Percentiles rank a stretch among this genome's conserved stretches.
Evolutionary conservation across 2,888 invertebrate genomes (phyloP).

Genomic region (Dastarcus helophoroides): DNA sequence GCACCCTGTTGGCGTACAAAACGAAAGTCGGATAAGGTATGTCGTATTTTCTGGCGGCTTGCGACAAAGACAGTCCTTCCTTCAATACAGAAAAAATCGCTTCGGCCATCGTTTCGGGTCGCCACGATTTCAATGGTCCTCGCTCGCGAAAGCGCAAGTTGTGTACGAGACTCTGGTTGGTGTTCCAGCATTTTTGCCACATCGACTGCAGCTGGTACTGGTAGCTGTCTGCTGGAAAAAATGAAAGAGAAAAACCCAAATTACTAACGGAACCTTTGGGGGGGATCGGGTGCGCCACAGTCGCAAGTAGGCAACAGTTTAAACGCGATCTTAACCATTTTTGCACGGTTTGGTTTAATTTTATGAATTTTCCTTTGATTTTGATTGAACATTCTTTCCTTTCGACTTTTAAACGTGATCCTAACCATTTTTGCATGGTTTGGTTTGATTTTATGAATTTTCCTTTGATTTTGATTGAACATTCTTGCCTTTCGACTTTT

Average conservation of each 20-base stretch:
- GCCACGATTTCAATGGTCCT: constrained; percentile 86
- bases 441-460: too few species aligned
- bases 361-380: too few species aligned
- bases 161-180: constrained; percentile 82
- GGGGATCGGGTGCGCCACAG: too few species aligned
- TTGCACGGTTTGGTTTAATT: too few species aligned
- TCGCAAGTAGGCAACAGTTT: too few species aligned
- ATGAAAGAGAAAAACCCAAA: constrained; percentile 15
- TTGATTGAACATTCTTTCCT: too few species aligned
- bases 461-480: too few species aligned
- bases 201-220: constrained; percentile 89
- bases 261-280: too few species aligned
- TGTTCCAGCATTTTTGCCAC: constrained; percentile 96
- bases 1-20: constrained; percentile 82
- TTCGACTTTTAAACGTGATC: too few species aligned
- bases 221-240: constrained; percentile 76
- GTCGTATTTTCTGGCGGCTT: constrained; percentile 87
- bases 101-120: constrained; percentile 90
- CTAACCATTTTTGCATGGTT: too few species aligned
- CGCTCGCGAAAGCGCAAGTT: constrained; percentile 84
- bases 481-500: too few species aligned
- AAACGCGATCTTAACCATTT: too few species aligned
- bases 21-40: constrained; percentile 92
- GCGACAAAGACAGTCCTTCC: constrained; percentile 78
- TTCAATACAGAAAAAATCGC: constrained; percentile 87